These are phyloP conservation scores for Triplophysa rosa DNA, from an alignment of 2,113 vertebrate species.

Conservation along the genomic window DNA sequence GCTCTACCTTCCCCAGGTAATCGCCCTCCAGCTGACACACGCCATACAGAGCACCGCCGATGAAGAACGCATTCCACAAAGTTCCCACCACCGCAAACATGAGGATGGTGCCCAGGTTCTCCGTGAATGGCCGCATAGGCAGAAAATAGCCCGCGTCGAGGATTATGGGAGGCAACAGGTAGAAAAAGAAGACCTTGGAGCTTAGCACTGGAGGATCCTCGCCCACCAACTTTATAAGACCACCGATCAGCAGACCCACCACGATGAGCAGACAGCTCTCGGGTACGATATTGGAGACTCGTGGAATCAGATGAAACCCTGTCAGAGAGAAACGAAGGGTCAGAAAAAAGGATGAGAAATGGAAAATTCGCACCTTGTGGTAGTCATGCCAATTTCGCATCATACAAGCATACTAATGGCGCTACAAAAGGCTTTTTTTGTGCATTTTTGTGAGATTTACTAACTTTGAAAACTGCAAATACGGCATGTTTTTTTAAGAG, in stretches of 20 bases:
- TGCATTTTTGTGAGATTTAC: background rate
- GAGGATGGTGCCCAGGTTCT: constrained; percentile 97
- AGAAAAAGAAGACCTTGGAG: constrained; percentile 88
- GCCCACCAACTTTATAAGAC: constrained; percentile 86
- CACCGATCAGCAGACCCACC: constrained; percentile 91
- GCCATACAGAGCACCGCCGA: constrained; percentile 84
- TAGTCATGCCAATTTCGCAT: too few species aligned
- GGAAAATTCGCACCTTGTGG: too few species aligned
- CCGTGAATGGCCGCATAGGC: constrained; percentile 91
- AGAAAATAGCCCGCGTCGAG: constrained; percentile 97
- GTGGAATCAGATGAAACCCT: constrained; percentile 96
- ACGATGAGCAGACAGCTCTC: constrained; percentile 97
- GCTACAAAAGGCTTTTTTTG: too few species aligned
- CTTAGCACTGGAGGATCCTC: constrained; percentile 82
- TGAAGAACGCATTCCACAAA: constrained; percentile 94
- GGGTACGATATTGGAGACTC: constrained; percentile 85
- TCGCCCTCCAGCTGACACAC: constrained; percentile 82
- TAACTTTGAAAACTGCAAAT: background rate
- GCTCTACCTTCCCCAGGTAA: constrained; percentile 69
- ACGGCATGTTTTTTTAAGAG: too few species aligned
- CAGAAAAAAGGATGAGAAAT: background rate
- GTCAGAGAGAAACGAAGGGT: constrained; percentile 26
- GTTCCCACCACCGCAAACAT: constrained; percentile 97
- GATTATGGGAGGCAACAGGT: constrained; percentile 95
- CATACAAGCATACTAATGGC: too few species aligned